These are phyloP conservation scores for Calliphora vomitoria DNA, from an alignment of 2,888 invertebrate genomes.

Conservation along the genomic window DNA sequence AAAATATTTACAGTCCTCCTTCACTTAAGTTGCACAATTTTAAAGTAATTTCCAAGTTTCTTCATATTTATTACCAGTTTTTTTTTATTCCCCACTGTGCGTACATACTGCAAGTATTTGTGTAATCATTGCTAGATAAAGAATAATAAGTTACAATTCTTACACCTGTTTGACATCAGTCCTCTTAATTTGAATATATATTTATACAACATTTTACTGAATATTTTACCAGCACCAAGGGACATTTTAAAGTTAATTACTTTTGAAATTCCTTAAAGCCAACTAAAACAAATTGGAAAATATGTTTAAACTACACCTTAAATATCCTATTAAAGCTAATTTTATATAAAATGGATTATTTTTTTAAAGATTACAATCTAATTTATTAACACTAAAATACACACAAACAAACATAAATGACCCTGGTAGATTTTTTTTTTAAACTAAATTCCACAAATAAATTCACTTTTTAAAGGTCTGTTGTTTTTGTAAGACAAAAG, in stretches of 20 bases:
- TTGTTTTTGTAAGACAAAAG: slow-evolving; percentile 8
- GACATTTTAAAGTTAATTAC: not conserved
- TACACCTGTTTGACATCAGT: too few relatives aligned
- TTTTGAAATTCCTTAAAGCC: not conserved
- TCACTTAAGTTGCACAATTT: too few relatives aligned
- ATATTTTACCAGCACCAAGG: not conserved
- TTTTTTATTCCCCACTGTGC: too few relatives aligned
- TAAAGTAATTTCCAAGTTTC: too few relatives aligned
- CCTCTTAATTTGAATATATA: too few relatives aligned
- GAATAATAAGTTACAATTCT: too few relatives aligned
- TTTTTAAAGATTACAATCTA: slow-evolving; percentile 19
- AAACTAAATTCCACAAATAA: slow-evolving; percentile 24
- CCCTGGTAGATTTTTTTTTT: not conserved
- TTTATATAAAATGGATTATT: not conserved
- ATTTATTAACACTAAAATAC: slow-evolving; percentile 33
- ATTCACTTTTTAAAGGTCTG: slow-evolving; percentile 21
- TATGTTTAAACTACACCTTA: not conserved
- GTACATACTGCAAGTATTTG: too few relatives aligned
- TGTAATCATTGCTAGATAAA: too few relatives aligned
- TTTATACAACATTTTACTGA: not conserved
- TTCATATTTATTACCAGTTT: too few relatives aligned
- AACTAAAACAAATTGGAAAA: slow-evolving; percentile 1
- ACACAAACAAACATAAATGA: not conserved
- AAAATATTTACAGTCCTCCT: too few relatives aligned
- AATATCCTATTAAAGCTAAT: not conserved